Evolutionary conservation across 2,888 invertebrate genomes (phyloP), one percentile per base, ranked within the genome.

Genomic region (Ichneumoninae sp.): DNA sequence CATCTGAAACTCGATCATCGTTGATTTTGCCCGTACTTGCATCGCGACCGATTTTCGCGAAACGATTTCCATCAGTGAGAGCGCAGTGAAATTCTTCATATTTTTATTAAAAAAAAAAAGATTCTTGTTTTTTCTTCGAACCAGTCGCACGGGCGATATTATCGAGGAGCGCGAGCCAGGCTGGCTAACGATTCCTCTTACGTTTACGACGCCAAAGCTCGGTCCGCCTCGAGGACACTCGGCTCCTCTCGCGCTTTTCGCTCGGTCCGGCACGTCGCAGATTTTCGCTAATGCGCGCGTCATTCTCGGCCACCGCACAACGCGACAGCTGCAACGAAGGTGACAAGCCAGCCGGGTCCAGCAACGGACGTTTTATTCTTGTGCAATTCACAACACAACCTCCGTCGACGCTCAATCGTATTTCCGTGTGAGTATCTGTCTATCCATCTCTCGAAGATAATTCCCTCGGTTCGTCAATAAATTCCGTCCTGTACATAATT

Each of bases 271-370:
- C 52, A 30, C 57, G 78, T 60, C 72, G 78, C 47, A 78, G 68
- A 78, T 79, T 72, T 79, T 79, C 65, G 47, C 33, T 69, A 26
- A 26, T 22, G 60, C 62, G 22, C 40, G 71, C 79, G 62, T 74
- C 79, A 75, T 81, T 60, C 66, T 40, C 44, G 40, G 13, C 60
- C n/a, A 19, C 19, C 19, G 3, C 54, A 19, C 22, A 19, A 22
- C 19, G 57, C 72, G 72, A 71, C 71, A 71, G 72, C 72, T 74
- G 57, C 47, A 44, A 6, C 26, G 60, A 13, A 60, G 60, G 60
- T 30, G 60, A 60, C 60, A 60, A 60, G 60, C 30, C 60, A 30
- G 30, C 60, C 60, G 26, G 26, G 26, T 16, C 52, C 60, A 60
- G 30, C 60, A 10, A 22, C 30, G 26, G 60, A 52, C 16, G 26